Evolutionary conservation across 2,797 vertebrate genomes (phyloP).

Genomic region (Schizothorax lantsangensis): DNA sequence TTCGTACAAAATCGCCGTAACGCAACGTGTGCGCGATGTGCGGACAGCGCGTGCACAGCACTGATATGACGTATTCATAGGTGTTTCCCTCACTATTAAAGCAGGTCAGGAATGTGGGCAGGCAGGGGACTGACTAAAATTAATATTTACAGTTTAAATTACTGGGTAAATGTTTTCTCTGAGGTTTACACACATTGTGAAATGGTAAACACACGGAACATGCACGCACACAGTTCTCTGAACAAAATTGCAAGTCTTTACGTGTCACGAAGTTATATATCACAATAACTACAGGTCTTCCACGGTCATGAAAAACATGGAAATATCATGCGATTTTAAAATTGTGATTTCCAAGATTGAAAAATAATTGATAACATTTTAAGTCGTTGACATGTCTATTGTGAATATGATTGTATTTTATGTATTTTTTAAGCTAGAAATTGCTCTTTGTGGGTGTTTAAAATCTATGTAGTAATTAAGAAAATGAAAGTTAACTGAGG

Average conservation of each 20-base stretch:
- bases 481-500: neutral
- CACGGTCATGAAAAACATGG: neutral
- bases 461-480: neutral
- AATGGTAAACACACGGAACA: neutral
- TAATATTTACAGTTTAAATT: neutral
- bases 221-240: too few species aligned
- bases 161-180: neutral
- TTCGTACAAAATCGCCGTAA: neutral
- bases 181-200: too few species aligned
- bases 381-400: neutral
- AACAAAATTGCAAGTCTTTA: neutral
- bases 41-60: neutral
- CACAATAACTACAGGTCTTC: neutral
- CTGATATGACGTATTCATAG: conserved; percentile 32
- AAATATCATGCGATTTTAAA: neutral
- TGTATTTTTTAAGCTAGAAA: neutral
- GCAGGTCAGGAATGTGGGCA: conserved; percentile 4
- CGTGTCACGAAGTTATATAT: too few species aligned
- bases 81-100: conserved; percentile 15
- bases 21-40: neutral
- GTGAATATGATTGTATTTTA: neutral
- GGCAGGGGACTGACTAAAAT: neutral
- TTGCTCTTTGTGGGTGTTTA: neutral
- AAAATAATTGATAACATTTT: neutral
- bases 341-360: neutral